Base-by-base conservation (phyloP, 2,113 vertebrate species). In the Rhizomys pruinosus region DNA sequence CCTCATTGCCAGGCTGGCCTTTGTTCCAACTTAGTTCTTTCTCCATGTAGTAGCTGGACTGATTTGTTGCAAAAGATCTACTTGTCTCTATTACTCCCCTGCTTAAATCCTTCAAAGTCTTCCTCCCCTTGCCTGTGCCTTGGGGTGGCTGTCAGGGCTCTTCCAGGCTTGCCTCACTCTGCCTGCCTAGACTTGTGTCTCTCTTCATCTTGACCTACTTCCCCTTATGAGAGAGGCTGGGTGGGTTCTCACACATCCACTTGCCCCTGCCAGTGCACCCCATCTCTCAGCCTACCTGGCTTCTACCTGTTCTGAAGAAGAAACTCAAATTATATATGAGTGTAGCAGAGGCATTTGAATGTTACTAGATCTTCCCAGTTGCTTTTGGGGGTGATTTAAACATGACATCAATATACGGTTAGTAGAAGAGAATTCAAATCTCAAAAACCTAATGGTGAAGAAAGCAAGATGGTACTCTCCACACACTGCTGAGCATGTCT, bases 211-310 rank as follows among this genome's bases (percentile, higher is more conserved):
- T 0, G 25, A 4, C 42, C 29, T 34, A 12, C 34, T 19, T 7
- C 3, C 29, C 52, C 20, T 42, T 55, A 32, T 44, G 47, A 19
- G 11, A 63, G 44, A 57, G n/a, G 63, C 74, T 32, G 25, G 20
- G 11, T 11, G 42, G n/a, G 17, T 71, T 23, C 34, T 44, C 39
- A 7, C 69, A 16, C 16, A 25, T 12, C 27, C 61, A 55, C 59
- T 2, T 10, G 1, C 39, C 19, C 13, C 8, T 66, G 25, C 7
- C 1, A 4, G 2, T 3, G 19, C 59, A 3, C 20, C 34, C 52
- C 9, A 34, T 32, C 37, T 74, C 55, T 63, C 13, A 5, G 37
- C 42, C 86, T 68, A 2, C n/a, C 61, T 44, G 4, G 32, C 32
- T 44, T 42, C 32, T 64, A 16, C 68, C 19, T 80, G 42, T 91